A percentile compares a stretch with the other conserved stretches of the same genome.
These are phyloP conservation scores for Globia sparganii DNA, from an alignment of 2,888 invertebrate genomes.

Conservation along the genomic window DNA sequence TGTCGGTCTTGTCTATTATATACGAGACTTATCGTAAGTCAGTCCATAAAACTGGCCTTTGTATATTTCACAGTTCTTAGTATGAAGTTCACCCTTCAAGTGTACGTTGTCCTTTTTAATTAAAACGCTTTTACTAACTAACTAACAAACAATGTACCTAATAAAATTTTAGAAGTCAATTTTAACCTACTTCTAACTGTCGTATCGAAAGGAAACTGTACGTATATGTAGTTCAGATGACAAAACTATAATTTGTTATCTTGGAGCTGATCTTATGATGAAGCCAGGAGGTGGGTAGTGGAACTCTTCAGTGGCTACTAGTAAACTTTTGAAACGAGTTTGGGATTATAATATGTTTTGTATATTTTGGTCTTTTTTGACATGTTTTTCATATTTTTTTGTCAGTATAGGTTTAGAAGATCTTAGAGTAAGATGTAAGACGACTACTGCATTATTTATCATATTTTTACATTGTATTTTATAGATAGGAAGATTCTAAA, in stretches of 20 bases:
- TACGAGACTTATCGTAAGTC: conserved; percentile 81
- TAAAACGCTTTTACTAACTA: no score
- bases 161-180: no score
- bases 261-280: conserved; percentile 72
- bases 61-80: conserved; percentile 83
- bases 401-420: conserved; percentile 94
- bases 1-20: background rate
- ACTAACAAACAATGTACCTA: no score
- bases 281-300: no score
- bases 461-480: conserved; percentile 70
- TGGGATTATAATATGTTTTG: no score
- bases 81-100: conserved; percentile 87
- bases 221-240: no score
- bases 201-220: no score
- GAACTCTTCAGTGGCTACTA: no score
- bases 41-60: conserved; percentile 87
- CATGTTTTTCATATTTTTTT: conserved; percentile 81
- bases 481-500: background rate
- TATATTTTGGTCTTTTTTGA: conserved; percentile 84
- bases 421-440: conserved; percentile 94
- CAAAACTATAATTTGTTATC: no score
- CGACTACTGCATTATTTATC: conserved; percentile 93
- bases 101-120: conserved; percentile 79
- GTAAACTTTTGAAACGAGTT: no score
- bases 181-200: no score